phyloP scores from a whole-genome alignment of 2,113 vertebrate genomes.

The Lepisosteus oculatus region DNA sequence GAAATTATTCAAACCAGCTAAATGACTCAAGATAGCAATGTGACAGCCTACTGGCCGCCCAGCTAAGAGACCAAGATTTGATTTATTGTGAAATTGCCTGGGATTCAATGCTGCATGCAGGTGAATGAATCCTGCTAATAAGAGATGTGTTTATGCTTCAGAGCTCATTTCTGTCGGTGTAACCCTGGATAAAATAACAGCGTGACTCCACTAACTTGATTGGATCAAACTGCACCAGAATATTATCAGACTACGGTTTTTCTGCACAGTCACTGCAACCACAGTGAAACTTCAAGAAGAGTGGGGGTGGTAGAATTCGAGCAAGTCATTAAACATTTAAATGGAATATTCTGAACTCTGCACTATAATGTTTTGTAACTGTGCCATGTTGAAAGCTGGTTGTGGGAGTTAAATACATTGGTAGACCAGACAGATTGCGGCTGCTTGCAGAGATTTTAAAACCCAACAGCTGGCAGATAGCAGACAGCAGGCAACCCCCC shows the following conservation, averaged over 20 bases:
- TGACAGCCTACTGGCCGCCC: slow-evolving; percentile 27
- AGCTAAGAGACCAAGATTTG: slow-evolving; percentile 18
- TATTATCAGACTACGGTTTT: slow-evolving; percentile 33
- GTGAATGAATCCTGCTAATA: slow-evolving; percentile 70
- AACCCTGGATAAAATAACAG: slow-evolving; percentile 56
- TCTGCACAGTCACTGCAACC: slow-evolving; percentile 29
- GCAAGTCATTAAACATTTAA: slow-evolving; percentile 4
- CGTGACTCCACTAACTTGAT: slow-evolving; percentile 35
- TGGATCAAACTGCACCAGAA: too few species aligned
- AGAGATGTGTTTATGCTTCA: slow-evolving; percentile 67
- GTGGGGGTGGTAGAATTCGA: background rate
- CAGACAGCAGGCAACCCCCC: background rate
- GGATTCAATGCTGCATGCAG: slow-evolving; percentile 64
- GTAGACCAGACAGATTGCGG: background rate
- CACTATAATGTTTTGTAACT: background rate
- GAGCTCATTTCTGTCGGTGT: slow-evolving; percentile 62
- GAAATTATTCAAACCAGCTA: slow-evolving; percentile 58
- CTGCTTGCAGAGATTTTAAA: background rate
- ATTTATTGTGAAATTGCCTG: slow-evolving; percentile 67
- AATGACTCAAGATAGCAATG: slow-evolving; percentile 41
- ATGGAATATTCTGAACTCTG: slow-evolving; percentile 1
- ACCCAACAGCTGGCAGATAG: background rate
- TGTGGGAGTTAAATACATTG: slow-evolving; percentile 17
- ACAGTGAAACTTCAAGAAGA: background rate
- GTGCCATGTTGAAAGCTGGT: too few species aligned